These are phyloP conservation scores for Macrotrachela quadricornifera DNA, from an alignment of 1,140 invertebrate species.

Conservation along the genomic window DNA sequence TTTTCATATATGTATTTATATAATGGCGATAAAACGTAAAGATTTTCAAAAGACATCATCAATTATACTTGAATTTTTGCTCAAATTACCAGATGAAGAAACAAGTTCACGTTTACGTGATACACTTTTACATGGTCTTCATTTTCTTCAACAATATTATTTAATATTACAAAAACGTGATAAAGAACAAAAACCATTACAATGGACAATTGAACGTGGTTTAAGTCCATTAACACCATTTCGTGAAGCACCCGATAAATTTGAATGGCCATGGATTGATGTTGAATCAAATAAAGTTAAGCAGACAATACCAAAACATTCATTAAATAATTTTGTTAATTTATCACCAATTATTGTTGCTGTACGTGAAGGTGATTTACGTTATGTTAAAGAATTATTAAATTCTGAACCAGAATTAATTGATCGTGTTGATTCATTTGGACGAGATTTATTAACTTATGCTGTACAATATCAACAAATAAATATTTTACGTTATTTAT, in stretches of 20 bases:
- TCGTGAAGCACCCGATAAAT: constrained; percentile 24
- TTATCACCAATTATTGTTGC: constrained; percentile 22
- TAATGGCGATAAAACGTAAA: constrained; percentile 1
- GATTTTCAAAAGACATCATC: constrained; percentile 31
- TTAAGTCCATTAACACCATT: constrained; percentile 30
- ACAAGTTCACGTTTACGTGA: constrained; percentile 28
- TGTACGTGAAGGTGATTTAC: constrained; percentile 18
- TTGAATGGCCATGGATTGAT: constrained; percentile 28
- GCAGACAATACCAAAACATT: constrained; percentile 15
- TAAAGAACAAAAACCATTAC: not conserved
- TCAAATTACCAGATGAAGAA: constrained; percentile 27
- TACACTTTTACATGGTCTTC: constrained; percentile 24
- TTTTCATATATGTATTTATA: no score
- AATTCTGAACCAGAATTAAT: constrained; percentile 16
- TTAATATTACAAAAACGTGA: constrained; percentile 17
- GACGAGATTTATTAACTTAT: constrained; percentile 22
- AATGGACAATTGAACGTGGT: constrained; percentile 12
- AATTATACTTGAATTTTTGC: constrained; percentile 28
- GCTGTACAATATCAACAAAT: constrained; percentile 24
- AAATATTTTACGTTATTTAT: constrained; percentile 6
- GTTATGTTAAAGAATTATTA: constrained; percentile 11
- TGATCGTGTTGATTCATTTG: constrained; percentile 22
- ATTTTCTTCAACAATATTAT: constrained; percentile 30
- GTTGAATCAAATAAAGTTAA: constrained; percentile 18
- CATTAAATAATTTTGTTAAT: constrained; percentile 17